Evolutionary conservation across 30 jellyfish, hydroid and myxozoan species (phyloP).

Genomic region (Aurelia aurita complex sp. Pacific): DNA sequence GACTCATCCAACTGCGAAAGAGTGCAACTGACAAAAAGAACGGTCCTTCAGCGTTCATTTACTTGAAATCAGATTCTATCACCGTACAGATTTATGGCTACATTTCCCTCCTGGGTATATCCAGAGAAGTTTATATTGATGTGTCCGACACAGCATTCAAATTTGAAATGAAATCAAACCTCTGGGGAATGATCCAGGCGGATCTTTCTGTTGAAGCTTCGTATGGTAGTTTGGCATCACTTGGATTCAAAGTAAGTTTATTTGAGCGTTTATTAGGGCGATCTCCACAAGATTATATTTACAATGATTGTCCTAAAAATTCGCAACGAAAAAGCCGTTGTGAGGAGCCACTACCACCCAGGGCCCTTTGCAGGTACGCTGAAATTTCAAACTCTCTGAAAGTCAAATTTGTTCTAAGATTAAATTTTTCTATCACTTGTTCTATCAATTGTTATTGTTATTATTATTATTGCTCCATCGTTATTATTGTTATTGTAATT

Average conservation of each 20-base stretch:
- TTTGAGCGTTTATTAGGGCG: background rate
- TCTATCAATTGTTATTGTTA: no score
- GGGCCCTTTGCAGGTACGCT: no score
- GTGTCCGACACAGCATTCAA: constrained; percentile 74
- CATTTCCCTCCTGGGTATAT: constrained; percentile 51
- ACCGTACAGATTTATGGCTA: constrained; percentile 79
- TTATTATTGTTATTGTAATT: no score
- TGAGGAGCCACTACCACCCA: no score
- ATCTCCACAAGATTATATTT: no score
- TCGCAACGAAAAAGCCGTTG: no score
- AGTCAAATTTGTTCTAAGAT: no score
- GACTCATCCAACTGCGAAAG: constrained; percentile 43
- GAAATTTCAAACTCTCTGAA: no score
- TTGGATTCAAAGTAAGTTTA: constrained; percentile 54
- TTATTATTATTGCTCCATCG: no score
- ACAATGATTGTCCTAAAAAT: no score
- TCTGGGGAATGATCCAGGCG: constrained; percentile 53
- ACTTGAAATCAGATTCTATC: constrained; percentile 13
- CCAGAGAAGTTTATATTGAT: constrained; percentile 32
- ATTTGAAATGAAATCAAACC: constrained; percentile 21
- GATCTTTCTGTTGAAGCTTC: constrained; percentile 63
- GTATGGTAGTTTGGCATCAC: constrained; percentile 47
- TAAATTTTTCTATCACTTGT: no score
- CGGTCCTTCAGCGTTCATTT: constrained; percentile 66
- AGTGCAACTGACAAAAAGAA: constrained; percentile 27